These are phyloP conservation scores for Chrysolina oricalcia DNA, from an alignment of 2,888 invertebrate species.

Conservation along the genomic window DNA sequence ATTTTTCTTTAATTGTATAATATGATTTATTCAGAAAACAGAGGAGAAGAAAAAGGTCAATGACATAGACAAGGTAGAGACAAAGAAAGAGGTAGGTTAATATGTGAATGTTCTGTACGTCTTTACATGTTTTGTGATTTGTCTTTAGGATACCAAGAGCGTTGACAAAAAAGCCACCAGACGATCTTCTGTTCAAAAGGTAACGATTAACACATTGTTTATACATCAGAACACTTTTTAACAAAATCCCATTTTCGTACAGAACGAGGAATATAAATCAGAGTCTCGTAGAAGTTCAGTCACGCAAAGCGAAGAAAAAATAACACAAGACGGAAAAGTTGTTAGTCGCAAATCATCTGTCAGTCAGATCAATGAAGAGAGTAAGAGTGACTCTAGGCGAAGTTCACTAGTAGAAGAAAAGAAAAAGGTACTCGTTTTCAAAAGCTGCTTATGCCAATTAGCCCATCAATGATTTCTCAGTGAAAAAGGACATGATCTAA, in stretches of 20 bases:
- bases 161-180: conserved; percentile 74
- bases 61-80: conserved; percentile 65
- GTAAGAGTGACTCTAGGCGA: conserved; percentile 71
- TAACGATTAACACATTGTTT: conserved; percentile 53
- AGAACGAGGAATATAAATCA: conserved; percentile 68
- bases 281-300: conserved; percentile 69
- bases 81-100: conserved; percentile 64
- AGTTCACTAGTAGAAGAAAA: conserved; percentile 71
- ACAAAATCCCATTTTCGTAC: conserved; percentile 36
- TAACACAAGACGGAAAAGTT: conserved; percentile 67
- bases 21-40: conserved; percentile 56
- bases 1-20: conserved; percentile 14
- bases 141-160: conserved; percentile 74
- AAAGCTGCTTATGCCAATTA: conserved; percentile 10
- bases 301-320: conserved; percentile 68
- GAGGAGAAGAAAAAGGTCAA: conserved; percentile 67
- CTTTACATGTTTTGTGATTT: conserved; percentile 50
- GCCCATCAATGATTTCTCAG: background rate
- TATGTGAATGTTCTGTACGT: conserved; percentile 51
- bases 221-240: background rate
- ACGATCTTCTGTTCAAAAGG: conserved; percentile 67
- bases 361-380: conserved; percentile 70
- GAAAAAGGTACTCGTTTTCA: conserved; percentile 63
- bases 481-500: background rate
- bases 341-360: conserved; percentile 69